Percentiles rank a stretch among this genome's conserved stretches.
Conservation (phyloP, 92 coral and sea anemone genomes). For the Isaurus tuberculatus region DNA sequence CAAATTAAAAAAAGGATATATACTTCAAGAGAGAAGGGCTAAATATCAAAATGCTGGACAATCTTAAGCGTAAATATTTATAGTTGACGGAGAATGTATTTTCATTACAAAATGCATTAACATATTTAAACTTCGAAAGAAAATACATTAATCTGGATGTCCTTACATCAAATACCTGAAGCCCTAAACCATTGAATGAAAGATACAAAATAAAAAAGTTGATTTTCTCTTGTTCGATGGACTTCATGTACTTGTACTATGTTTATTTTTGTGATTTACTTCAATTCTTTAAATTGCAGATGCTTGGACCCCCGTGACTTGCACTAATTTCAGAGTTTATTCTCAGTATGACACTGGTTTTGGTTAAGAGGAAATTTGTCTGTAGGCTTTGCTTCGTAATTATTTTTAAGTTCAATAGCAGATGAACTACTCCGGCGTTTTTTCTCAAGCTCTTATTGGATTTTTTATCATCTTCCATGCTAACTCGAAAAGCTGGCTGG, state of each 20-base stretch:
- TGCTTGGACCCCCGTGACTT: neutral
- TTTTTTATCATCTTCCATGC: neutral
- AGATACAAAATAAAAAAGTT: neutral
- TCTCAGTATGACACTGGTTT: neutral
- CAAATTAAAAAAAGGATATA: neutral
- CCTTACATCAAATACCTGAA: neutral
- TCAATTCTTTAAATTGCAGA: neutral
- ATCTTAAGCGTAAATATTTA: conserved; percentile 22
- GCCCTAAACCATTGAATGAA: neutral
- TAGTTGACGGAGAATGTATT: neutral
- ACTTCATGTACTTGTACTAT: neutral
- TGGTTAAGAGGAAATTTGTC: neutral
- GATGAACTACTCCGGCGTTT: too few relatives aligned
- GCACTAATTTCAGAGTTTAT: conserved; percentile 17
- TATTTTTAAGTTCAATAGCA: neutral
- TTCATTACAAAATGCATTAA: conserved; percentile 1
- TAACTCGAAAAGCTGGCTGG: neutral
- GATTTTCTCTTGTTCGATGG: neutral
- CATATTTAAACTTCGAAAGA: neutral
- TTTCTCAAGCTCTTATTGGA: neutral
- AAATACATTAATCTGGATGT: too few relatives aligned
- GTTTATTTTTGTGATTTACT: conserved; percentile 30
- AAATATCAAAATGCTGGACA: too few relatives aligned
- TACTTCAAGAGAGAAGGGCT: neutral
- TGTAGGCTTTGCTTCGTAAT: neutral